Percentiles rank a stretch among this genome's conserved stretches.
Conservation (phyloP, 1,140 invertebrate species). For the Drosophila nigromelanica region DNA sequence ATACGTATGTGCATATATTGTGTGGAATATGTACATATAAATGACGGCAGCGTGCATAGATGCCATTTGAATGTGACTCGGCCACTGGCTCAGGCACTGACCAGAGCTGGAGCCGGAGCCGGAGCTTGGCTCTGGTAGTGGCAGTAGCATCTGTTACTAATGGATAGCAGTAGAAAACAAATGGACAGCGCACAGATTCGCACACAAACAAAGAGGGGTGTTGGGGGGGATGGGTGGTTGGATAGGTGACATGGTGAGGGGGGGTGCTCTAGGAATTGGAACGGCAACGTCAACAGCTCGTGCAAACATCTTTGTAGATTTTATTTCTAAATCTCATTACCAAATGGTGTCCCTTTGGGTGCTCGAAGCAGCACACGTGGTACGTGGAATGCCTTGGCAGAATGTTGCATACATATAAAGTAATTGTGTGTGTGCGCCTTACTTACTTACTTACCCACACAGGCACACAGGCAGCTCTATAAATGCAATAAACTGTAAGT, state of each 20-base stretch:
- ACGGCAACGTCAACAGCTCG: constrained; percentile 73
- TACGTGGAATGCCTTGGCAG: constrained; percentile 13
- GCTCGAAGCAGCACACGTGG: constrained; percentile 34
- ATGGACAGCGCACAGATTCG: constrained; percentile 75
- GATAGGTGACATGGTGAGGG: background rate
- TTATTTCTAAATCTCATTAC: constrained; percentile 82
- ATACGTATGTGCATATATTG: constrained; percentile 32
- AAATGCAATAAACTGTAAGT: constrained; percentile 80
- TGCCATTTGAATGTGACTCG: constrained; percentile 72
- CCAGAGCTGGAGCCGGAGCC: background rate
- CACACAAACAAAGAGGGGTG: constrained; percentile 14
- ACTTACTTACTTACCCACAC: constrained; percentile 36
- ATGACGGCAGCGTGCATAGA: constrained; percentile 58
- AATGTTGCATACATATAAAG: constrained; percentile 1
- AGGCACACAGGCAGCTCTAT: constrained; percentile 43
- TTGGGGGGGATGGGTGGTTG: background rate
- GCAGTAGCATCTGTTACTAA: constrained; percentile 79
- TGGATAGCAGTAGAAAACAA: constrained; percentile 78
- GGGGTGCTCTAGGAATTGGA: constrained; percentile 2
- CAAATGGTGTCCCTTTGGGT: constrained; percentile 75
- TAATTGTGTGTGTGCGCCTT: constrained; percentile 33
- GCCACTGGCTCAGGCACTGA: background rate
- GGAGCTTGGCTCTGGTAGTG: constrained; percentile 48
- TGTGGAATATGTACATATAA: constrained; percentile 52
- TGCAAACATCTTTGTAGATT: constrained; percentile 81